A percentile compares a stretch with the other conserved stretches of the same genome.
These are phyloP conservation scores for Parascotia fuliginaria DNA, from an alignment of 2,888 invertebrate species.

Conservation along the genomic window DNA sequence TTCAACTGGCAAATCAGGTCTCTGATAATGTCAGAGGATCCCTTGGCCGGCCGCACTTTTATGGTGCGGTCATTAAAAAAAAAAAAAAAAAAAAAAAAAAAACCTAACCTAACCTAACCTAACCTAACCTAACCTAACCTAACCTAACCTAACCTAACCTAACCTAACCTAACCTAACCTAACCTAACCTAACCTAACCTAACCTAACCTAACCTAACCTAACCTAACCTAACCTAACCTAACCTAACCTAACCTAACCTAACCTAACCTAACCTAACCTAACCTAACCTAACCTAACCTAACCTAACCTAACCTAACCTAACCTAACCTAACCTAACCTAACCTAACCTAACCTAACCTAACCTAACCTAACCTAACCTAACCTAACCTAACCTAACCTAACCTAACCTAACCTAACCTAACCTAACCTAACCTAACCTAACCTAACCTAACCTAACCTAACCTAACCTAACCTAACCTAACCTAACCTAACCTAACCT, in stretches of 20 bases:
- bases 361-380: too few species aligned
- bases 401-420: too few species aligned
- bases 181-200: constrained; percentile 37
- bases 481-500: too few species aligned
- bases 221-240: constrained; percentile 24
- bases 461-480: too few species aligned
- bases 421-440: too few species aligned
- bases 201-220: constrained; percentile 27
- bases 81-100: too few species aligned
- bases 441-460: too few species aligned
- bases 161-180: constrained; percentile 32
- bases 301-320: constrained; percentile 1
- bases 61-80: too few species aligned
- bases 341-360: constrained; percentile 2
- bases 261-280: constrained; percentile 19
- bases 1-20: too few species aligned
- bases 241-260: constrained; percentile 21
- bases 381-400: too few species aligned
- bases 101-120: constrained; percentile 27
- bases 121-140: constrained; percentile 36
- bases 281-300: constrained; percentile 9
- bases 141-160: constrained; percentile 36
- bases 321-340: constrained; percentile 4
- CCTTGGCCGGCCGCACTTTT: too few species aligned
- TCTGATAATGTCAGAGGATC: too few species aligned